These are phyloP conservation scores for Dinocampus coccinellae DNA, from an alignment of 2,888 invertebrate genomes.

Conservation along the genomic window DNA sequence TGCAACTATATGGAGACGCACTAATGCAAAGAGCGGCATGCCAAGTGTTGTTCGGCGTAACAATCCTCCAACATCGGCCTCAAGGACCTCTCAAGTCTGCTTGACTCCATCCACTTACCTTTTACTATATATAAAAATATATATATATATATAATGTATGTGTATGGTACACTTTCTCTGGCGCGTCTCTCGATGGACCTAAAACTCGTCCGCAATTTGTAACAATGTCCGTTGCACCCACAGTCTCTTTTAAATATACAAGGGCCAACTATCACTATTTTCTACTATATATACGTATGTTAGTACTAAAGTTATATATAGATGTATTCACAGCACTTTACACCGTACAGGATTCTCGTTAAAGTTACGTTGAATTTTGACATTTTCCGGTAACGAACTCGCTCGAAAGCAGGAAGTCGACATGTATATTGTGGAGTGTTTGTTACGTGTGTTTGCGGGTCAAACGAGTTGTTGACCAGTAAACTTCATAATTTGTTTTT, in stretches of 20 bases:
- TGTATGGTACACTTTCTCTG: conserved; percentile 18
- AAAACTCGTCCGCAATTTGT: conserved; percentile 29
- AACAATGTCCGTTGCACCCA: conserved; percentile 35
- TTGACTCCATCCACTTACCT: conserved; percentile 5
- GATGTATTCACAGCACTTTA: not conserved
- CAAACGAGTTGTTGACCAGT: not conserved
- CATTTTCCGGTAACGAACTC: conserved; percentile 26
- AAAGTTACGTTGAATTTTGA: conserved; percentile 19
- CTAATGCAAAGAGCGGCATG: conserved; percentile 34
- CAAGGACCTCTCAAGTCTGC: conserved; percentile 29
- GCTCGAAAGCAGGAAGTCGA: conserved; percentile 9
- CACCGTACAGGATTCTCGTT: conserved; percentile 17
- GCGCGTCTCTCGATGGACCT: conserved; percentile 25
- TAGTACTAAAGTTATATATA: not conserved
- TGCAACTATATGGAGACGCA: conserved; percentile 27
- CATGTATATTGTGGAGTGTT: not conserved
- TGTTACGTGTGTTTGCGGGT: conserved; percentile 5
- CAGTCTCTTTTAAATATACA: conserved; percentile 31
- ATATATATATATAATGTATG: conserved; percentile 13
- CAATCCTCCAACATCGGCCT: conserved; percentile 27
- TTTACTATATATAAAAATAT: conserved; percentile 12
- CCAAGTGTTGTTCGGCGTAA: conserved; percentile 35
- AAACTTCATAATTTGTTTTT: conserved; percentile 19
- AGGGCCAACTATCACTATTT: conserved; percentile 11
- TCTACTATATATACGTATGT: not conserved